Evolutionary conservation across 2,113 vertebrate species (phyloP), one percentile per base, ranked within the genome.

Genomic region (Toxostoma redivivum): DNA sequence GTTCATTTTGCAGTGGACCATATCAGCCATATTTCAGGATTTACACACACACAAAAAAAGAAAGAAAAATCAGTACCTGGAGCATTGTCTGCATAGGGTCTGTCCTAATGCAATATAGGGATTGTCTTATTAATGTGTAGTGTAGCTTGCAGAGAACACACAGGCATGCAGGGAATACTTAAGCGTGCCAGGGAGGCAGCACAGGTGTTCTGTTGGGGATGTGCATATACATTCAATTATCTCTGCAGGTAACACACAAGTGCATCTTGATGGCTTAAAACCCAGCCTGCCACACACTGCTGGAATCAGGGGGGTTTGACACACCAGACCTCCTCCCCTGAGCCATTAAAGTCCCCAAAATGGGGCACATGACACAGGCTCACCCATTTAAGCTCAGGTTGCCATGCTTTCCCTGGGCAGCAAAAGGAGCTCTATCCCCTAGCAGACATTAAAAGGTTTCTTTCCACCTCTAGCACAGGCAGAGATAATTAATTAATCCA

Each of bases 1-100:
- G 97, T 95, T 98, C 97, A 96, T 98, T 98, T 98, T 98, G 97
- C 98, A 98, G 97, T 98, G 98, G 98, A 98, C 98, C 98, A 97
- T 98, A 98, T 97, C 98, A 98, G 95, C 97, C 96, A 98, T 98
- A 98, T 98, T 98, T 98, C 97, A 98, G 86, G 93, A 94, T 97
- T 97, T 95, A 74, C 61, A 86, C 90, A 56, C 56, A 74, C 65
- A 73, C 69, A 78, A n/a, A 64, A 54, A 45, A 47, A 86, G 53
- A 65, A 56, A 56, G 48, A 91, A 65, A 71, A 60, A 4, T 40
- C 81, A 92, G 86, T 95, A 95, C 91, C 92, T 84, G 53, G 94
- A 95, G 94, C 97, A 97, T 91, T 97, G 95, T 96, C 95, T 97
- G 95, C 93, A 94, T 94, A 96, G 48, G 66, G 77, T 80, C 80